Evolutionary conservation across 1,140 invertebrate species (phyloP), one percentile per base, ranked within the genome.

Genomic region (Oreohelix idahoensis): DNA sequence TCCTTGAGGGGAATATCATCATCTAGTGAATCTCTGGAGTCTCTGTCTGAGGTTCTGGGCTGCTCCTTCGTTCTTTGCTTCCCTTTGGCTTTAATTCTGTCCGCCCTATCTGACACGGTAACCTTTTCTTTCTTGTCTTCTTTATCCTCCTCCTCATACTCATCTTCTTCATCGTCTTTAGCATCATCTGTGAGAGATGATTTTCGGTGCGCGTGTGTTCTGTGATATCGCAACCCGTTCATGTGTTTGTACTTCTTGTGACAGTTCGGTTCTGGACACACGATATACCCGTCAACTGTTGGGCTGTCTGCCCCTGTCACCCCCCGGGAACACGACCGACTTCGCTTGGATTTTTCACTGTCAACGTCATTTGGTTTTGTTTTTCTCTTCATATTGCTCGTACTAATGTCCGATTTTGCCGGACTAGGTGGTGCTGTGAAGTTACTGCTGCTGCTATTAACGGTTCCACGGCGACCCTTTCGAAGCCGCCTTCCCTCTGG

Each of bases 231-330:
- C 42, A 99, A 94, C 29, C 97, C 98, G 93, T 98, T 98, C 86
- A 97, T 97, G 93, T 99, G 97, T 93, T 97, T 98, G 94, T 98
- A 99, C 93, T 98, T 98, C 93, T 99, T 99, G 83, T 95, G 97
- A 92, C 98, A 99, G 91, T 98, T 98, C n/a, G 97, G 97, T 91
- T 99, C 97, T 0, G 97, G 97, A 90, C 98, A 99, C 91, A 98
- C 97, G 51, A 98, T 95, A 42, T 98, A 84, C 26, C 69, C 87
- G 15, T 77, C 81, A 36, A 93, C 75, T 51, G 96, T 95, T 13
- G 97, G 96, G 73, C 92, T 87, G 88, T 91, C 86, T 58, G 85
- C 83, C 29, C 83, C 58, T 26, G 93, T 90, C 26, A 92, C 84
- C n/a, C 88, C 88, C 74, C 91, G 87, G n/a, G 90, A 92, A 83